Base-by-base conservation (phyloP, 2,888 invertebrate genomes). In the Diaprepes abbreviatus region DNA sequence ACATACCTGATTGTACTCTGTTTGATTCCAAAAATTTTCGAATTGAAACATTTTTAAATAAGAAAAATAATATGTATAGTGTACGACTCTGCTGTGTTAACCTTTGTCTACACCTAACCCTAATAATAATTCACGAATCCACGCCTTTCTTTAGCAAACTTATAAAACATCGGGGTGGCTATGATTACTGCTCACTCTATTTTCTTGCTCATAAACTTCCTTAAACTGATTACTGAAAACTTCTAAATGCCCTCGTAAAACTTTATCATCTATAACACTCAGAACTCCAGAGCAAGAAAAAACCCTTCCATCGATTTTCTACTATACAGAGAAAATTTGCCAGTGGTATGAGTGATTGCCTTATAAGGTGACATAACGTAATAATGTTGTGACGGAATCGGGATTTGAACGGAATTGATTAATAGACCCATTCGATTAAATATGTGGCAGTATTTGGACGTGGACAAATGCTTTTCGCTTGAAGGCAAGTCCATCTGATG, bases 351-450 rank as follows among this genome's bases (percentile, higher is more conserved):
- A 57, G 24, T 28, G 38, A 57, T 57, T 36, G 40, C 36, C 57
- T 57, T 57, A 38, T 38, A 38, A 57, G 57, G 57, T 57, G 57
- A 57, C 57, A 57, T 57, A 57, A 57, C 24, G 38, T 38, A 38
- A 57, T 57, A 57, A 57, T 57, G 2, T 21, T 38, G 57, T 40
- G 24, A 57, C 38, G 38, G 24, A 36, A 38, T 57, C 24, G 24
- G 24, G 19, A 57, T 57, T 38, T 24, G 57, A 57, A 38, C 38
- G 2, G 24, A 57, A 57, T 24, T 57, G 57, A 57, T 57, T 57
- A 57, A 57, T 57, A 57, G 57, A 38, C 38, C 38, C 24, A 38
- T 57, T 57, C 38, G 57, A 57, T 57, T 57, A 40, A 57, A 21
- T 40, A 38, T 38, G 38, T 57, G 40, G 28, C 38, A 21, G 57